These are phyloP conservation scores for Lacerta agilis DNA, from an alignment of 2,797 vertebrate species.

Conservation along the genomic window DNA sequence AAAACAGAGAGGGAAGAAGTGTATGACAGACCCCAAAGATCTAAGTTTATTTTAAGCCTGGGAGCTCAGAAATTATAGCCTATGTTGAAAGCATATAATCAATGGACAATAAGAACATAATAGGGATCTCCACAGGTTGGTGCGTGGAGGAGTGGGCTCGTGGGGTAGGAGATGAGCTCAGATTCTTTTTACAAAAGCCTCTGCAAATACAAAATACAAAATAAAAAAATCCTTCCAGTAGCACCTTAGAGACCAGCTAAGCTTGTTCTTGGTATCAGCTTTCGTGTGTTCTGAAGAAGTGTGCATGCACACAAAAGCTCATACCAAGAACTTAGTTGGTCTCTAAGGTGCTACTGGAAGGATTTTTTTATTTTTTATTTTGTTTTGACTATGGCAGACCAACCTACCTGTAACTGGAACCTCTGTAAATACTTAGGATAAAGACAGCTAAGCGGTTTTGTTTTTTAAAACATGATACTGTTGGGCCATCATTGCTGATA, in stretches of 20 bases:
- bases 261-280: too few species aligned
- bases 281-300: too few species aligned
- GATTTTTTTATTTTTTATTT: too few species aligned
- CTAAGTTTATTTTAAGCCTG: constrained; percentile 23
- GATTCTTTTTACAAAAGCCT: neutral
- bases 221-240: too few species aligned
- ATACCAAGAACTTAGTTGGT: too few species aligned
- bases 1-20: neutral
- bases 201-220: neutral
- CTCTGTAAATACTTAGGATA: neutral
- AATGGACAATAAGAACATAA: constrained; percentile 2
- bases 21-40: neutral
- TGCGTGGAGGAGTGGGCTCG: neutral
- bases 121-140: neutral
- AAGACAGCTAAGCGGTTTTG: neutral
- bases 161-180: too few species aligned
- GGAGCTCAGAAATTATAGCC: constrained; percentile 42
- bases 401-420: too few species aligned
- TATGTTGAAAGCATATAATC: constrained; percentile 35
- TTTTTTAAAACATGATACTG: neutral
- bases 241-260: too few species aligned
- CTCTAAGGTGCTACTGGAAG: too few species aligned
- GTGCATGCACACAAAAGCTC: too few species aligned
- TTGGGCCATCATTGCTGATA: neutral
- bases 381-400: too few species aligned